phyloP scores from a whole-genome alignment of 1,140 invertebrate species.

The Eupeodes corollae region DNA sequence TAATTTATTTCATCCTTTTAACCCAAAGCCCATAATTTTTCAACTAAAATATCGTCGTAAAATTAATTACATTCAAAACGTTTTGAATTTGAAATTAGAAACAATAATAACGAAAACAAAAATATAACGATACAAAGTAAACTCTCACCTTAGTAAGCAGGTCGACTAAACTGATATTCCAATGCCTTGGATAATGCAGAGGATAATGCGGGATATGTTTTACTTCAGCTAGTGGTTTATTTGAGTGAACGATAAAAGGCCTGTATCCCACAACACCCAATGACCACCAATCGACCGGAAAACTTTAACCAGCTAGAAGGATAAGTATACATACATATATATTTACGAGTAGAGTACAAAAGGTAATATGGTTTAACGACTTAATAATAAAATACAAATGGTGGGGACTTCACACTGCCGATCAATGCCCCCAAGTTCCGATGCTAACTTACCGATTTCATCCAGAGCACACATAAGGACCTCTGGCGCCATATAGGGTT shows the following conservation, averaged over 20 bases:
- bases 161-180: slow-evolving; percentile 42
- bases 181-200: slow-evolving; percentile 38
- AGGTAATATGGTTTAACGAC: too few species aligned
- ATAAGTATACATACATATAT: neutral
- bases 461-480: slow-evolving; percentile 65
- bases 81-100: too few species aligned
- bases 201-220: slow-evolving; percentile 43
- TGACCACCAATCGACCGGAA: slow-evolving; percentile 81
- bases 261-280: slow-evolving; percentile 67
- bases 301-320: slow-evolving; percentile 45
- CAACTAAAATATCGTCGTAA: too few species aligned
- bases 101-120: neutral
- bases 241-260: slow-evolving; percentile 66
- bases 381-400: too few species aligned
- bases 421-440: too few species aligned
- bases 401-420: too few species aligned
- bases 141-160: slow-evolving; percentile 43
- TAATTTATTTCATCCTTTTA: too few species aligned
- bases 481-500: slow-evolving; percentile 80
- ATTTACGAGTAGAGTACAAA: neutral
- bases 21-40: too few species aligned
- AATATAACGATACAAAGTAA: too few species aligned
- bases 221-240: slow-evolving; percentile 55
- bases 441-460: slow-evolving; percentile 38
- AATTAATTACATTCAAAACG: too few species aligned